phyloP scores from a whole-genome alignment of 2,113 vertebrate species.

The Mirounga angustirostris region DNA sequence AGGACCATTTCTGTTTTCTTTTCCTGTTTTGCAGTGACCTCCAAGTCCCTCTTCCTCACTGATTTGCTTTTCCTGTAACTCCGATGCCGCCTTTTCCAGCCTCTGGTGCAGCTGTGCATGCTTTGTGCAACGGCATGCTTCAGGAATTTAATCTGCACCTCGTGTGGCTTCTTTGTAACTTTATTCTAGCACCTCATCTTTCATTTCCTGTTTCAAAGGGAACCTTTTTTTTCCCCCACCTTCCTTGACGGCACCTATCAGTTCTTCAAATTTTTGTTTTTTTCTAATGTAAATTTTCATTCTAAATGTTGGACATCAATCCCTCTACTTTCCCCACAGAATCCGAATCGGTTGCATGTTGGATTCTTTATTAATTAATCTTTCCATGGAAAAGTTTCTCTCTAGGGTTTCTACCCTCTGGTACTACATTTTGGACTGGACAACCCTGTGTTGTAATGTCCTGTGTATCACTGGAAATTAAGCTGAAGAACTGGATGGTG shows the following conservation, averaged over 20 bases:
- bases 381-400: not conserved
- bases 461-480: not conserved
- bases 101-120: not conserved
- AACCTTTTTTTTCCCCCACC: not conserved
- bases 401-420: not conserved
- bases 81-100: not conserved
- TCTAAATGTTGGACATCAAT: not conserved
- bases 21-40: not conserved
- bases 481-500: not conserved
- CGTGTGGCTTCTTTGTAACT: not conserved
- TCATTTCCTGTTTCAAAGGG: constrained; percentile 2
- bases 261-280: not conserved
- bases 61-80: not conserved
- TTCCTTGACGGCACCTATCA: not conserved
- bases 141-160: not conserved
- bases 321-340: not conserved
- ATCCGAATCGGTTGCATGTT: not conserved
- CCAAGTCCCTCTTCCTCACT: not conserved
- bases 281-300: not conserved
- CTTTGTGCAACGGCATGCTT: fast-evolving
- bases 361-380: not conserved
- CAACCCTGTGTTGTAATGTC: not conserved
- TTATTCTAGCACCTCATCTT: not conserved
- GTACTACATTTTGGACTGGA: not conserved
- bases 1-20: not conserved